Evolutionary conservation across 2,888 invertebrate genomes (phyloP).

Genomic region (Ceriagrion tenellum): DNA sequence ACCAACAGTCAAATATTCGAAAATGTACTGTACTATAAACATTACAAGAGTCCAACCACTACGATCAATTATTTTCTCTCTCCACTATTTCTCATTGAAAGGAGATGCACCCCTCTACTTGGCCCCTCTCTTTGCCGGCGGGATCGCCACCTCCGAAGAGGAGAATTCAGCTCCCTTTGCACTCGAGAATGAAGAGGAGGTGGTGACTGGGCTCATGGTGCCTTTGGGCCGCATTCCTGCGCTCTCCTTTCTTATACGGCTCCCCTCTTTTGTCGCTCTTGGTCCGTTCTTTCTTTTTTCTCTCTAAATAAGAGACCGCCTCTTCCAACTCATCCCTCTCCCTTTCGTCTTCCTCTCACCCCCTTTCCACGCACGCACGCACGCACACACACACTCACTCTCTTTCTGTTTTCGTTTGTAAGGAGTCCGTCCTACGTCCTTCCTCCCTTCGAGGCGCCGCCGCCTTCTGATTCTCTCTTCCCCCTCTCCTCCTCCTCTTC

Average conservation of each 20-base stretch:
- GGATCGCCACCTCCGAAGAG: neutral
- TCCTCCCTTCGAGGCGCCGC: neutral
- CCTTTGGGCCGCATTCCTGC: slow-evolving; percentile 38
- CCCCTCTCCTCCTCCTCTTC: neutral
- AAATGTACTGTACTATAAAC: too few relatives aligned
- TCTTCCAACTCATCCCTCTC: neutral
- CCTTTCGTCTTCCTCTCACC: neutral
- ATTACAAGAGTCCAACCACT: neutral
- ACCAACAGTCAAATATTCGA: too few relatives aligned
- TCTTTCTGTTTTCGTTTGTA: slow-evolving; percentile 25
- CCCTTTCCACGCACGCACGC: too few relatives aligned
- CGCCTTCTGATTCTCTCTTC: neutral
- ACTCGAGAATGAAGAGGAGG: neutral
- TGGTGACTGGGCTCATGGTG: neutral
- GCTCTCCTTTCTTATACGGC: neutral
- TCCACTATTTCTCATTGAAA: neutral
- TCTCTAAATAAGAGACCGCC: neutral
- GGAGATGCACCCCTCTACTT: neutral
- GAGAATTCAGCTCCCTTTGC: too few relatives aligned
- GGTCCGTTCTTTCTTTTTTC: neutral
- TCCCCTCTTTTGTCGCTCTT: neutral
- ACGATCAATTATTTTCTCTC: neutral
- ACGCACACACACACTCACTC: neutral
- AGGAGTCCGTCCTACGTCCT: slow-evolving; percentile 28
- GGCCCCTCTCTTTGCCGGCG: neutral